Conservation (phyloP, 2,113 vertebrate species). For the Spilogale gracilis region DNA sequence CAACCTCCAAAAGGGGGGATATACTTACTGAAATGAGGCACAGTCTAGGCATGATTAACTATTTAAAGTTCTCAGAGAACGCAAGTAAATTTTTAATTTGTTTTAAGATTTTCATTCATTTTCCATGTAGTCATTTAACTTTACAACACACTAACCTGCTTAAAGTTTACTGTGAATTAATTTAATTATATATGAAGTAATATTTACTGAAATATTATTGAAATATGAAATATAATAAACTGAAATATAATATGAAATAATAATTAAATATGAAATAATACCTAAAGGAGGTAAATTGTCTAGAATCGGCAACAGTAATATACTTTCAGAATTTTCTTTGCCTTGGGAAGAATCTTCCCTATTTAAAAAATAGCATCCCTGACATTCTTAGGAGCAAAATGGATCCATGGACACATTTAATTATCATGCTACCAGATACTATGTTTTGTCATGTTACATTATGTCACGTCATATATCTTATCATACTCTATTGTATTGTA, state of each 20-base stretch:
- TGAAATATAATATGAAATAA: too few species aligned
- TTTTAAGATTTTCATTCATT: constrained; percentile 54
- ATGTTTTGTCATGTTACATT: background rate
- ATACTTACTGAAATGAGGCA: background rate
- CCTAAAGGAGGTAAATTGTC: background rate
- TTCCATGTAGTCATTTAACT: constrained; percentile 14
- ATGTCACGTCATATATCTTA: background rate
- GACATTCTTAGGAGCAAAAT: background rate
- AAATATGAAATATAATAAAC: too few species aligned
- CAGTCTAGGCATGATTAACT: constrained; percentile 36
- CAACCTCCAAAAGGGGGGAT: background rate
- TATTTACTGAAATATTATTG: background rate
- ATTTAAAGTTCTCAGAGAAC: constrained; percentile 26
- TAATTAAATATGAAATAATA: constrained; percentile 13
- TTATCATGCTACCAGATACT: background rate
- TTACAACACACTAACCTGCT: background rate
- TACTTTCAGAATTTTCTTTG: constrained; percentile 20
- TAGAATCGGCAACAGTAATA: background rate
- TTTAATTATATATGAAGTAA: constrained; percentile 9
- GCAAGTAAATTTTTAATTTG: background rate
- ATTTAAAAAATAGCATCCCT: background rate
- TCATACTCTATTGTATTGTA: background rate
- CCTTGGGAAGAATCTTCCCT: background rate
- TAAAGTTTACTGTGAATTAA: background rate
- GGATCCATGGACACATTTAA: background rate